Percentiles rank a stretch among this genome's conserved stretches.
Evolutionary conservation across 2,797 vertebrate genomes (phyloP).

Genomic region (Phaenicophaeus curvirostris): DNA sequence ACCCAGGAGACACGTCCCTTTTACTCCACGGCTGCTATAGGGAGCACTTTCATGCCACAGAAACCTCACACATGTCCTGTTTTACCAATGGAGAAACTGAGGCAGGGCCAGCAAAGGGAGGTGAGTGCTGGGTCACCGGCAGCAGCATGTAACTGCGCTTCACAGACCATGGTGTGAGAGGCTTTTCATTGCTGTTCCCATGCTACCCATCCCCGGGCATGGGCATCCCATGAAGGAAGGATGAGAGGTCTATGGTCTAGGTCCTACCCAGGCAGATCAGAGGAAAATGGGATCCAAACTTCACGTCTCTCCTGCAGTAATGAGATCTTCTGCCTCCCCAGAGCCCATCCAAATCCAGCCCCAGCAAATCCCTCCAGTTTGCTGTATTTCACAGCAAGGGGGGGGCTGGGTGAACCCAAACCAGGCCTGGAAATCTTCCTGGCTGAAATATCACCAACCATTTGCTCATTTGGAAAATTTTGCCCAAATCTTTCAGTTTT

Average conservation of each 20-base stretch:
- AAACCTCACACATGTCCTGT: not conserved
- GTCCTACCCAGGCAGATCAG: not conserved
- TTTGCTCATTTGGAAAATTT: not conserved
- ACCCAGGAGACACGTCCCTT: not conserved
- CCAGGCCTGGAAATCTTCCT: not conserved
- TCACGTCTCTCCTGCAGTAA: not conserved
- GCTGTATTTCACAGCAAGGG: not conserved
- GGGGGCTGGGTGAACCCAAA: not conserved
- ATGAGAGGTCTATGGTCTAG: not conserved
- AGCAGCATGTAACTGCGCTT: not conserved
- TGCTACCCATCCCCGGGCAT: not conserved
- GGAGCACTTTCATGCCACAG: not conserved
- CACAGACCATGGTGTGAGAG: not conserved
- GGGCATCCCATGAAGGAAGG: not conserved
- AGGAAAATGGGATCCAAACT: not conserved
- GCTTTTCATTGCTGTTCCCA: not conserved
- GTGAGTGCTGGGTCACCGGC: accelerated
- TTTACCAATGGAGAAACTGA: not conserved
- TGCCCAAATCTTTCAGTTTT: not conserved
- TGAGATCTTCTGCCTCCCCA: not conserved
- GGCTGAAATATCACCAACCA: not conserved
- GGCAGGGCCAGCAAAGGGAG: not conserved
- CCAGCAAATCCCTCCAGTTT: not conserved
- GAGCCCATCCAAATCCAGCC: accelerated
- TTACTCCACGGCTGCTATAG: not conserved